A percentile compares a stretch with the other conserved stretches of the same genome.
Evolutionary conservation across 2,888 invertebrate genomes (phyloP).

Genomic region (Platerodrilus igneus): DNA sequence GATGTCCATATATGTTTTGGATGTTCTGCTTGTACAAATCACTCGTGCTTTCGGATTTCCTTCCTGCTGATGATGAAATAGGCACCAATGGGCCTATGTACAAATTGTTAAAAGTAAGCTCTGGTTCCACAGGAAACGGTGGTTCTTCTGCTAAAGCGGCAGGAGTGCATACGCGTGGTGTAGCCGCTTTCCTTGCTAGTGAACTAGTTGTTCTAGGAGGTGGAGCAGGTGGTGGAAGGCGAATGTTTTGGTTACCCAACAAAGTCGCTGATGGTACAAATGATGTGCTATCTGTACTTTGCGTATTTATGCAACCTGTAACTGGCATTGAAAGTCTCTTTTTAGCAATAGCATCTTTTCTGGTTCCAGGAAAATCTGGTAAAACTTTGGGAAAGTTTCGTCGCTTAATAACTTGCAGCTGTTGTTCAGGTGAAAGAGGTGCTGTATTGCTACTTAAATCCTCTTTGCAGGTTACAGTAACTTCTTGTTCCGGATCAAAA

Average conservation of each 20-base stretch:
- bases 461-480: conserved; percentile 73
- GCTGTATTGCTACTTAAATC: conserved; percentile 47
- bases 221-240: conserved; percentile 64
- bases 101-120: conserved; percentile 52
- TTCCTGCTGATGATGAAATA: conserved; percentile 35
- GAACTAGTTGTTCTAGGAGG: conserved; percentile 71
- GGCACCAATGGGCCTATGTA: conserved; percentile 55
- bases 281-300: conserved; percentile 34
- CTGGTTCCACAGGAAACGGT: conserved; percentile 48
- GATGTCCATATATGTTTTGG: conserved; percentile 40
- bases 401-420: conserved; percentile 66
- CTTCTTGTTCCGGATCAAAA: conserved; percentile 51
- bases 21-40: conserved; percentile 33
- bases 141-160: conserved; percentile 51
- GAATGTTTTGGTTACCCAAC: conserved; percentile 34
- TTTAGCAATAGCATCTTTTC: conserved; percentile 38
- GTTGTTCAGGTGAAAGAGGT: conserved; percentile 62
- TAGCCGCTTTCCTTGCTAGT: conserved; percentile 53
- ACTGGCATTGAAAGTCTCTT: conserved; percentile 66
- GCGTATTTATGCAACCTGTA: conserved; percentile 40
- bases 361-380: conserved; percentile 63
- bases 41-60: conserved; percentile 23
- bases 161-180: conserved; percentile 42
- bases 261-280: conserved; percentile 41
- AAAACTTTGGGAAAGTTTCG: conserved; percentile 81